Percentiles rank a stretch among this genome's conserved stretches.
phyloP scores from a whole-genome alignment of 2,888 invertebrate genomes.

The Andrena haemorrhoa region DNA sequence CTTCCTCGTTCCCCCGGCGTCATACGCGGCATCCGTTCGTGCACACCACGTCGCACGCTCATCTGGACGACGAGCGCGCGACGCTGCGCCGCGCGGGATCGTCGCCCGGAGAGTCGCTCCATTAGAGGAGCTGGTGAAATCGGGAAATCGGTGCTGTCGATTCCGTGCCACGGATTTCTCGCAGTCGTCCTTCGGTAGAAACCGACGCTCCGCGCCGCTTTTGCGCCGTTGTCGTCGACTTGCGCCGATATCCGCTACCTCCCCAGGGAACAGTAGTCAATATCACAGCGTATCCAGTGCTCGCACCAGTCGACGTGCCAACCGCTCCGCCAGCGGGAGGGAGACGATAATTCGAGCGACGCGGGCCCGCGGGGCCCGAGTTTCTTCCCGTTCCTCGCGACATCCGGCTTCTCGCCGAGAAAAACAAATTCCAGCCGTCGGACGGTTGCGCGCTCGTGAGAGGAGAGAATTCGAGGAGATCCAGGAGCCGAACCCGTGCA shows the following conservation, averaged over 20 bases:
- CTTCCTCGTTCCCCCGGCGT: not conserved
- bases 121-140: slow-evolving; percentile 7
- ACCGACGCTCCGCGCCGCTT: not conserved
- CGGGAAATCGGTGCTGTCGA: not conserved
- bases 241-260: too few relatives aligned
- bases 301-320: too few relatives aligned
- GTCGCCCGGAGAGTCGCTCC: not conserved
- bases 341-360: slow-evolving; percentile 14
- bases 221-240: too few relatives aligned
- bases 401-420: slow-evolving; percentile 37
- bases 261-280: too few relatives aligned
- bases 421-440: slow-evolving; percentile 25
- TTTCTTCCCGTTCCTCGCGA: slow-evolving; percentile 1
- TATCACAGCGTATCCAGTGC: too few relatives aligned
- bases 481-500: slow-evolving; percentile 47
- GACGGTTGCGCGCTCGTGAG: not conserved
- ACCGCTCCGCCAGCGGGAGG: slow-evolving; percentile 4
- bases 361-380: not conserved
- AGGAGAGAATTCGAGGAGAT: slow-evolving; percentile 49
- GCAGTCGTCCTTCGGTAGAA: not conserved
- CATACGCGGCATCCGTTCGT: not conserved
- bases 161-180: not conserved
- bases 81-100: not conserved
- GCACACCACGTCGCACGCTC: not conserved
- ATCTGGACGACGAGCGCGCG: slow-evolving; percentile 6